These are phyloP conservation scores for Vireo griseus DNA, from an alignment of 2,797 vertebrate species.

Conservation along the genomic window DNA sequence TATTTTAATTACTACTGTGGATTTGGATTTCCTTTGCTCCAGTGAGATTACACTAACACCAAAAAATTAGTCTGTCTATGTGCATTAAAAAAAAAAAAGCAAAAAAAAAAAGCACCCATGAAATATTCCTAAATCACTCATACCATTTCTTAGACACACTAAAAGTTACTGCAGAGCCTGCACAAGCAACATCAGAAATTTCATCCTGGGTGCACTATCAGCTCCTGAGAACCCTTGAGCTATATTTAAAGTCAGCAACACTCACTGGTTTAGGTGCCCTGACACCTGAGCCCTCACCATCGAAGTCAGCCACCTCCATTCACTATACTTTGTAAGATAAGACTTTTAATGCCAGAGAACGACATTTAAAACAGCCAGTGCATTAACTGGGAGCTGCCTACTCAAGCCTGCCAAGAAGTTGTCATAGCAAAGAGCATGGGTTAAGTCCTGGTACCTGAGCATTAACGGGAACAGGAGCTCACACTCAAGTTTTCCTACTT, in stretches of 20 bases:
- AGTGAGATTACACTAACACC: background rate
- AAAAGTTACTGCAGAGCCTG: background rate
- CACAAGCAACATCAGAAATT: background rate
- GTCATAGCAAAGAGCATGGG: background rate
- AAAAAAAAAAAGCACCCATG: background rate
- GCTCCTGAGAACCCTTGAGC: background rate
- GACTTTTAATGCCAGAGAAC: background rate
- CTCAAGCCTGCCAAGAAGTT: background rate
- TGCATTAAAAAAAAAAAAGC: background rate
- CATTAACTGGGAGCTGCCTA: conserved; percentile 39
- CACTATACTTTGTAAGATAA: background rate
- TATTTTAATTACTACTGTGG: background rate
- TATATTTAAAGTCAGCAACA: background rate
- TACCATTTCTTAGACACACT: background rate
- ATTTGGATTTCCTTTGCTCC: background rate
- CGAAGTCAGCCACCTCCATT: background rate
- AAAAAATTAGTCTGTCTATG: background rate
- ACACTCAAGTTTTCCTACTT: background rate
- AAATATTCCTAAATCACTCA: background rate
- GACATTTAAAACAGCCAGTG: conserved; percentile 19
- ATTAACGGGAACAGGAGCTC: background rate
- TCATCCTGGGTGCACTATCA: background rate
- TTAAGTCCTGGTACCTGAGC: background rate
- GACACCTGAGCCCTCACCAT: background rate
- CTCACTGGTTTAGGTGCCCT: background rate